phyloP scores from a whole-genome alignment of 30 jellyfish, hydroid and myxozoan species.

The Hydractinia echinata region DNA sequence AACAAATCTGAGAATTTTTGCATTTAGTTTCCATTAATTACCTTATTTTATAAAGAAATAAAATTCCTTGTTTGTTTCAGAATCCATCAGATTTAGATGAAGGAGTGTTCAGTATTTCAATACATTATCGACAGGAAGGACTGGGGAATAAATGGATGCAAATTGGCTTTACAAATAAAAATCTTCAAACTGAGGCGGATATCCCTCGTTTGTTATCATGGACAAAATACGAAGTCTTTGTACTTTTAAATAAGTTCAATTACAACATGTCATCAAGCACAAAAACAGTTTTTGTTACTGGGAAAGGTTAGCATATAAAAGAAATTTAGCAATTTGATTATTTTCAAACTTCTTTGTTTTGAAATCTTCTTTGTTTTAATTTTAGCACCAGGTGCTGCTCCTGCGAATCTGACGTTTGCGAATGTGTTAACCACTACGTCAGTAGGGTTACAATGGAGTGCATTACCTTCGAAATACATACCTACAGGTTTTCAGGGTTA shows the following conservation, averaged over 20 bases:
- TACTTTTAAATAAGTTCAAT: slow-evolving; percentile 25
- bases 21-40: too few relatives aligned
- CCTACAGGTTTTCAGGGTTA: slow-evolving; percentile 25
- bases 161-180: slow-evolving; percentile 20
- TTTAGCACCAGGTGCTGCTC: slow-evolving; percentile 36
- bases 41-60: too few relatives aligned
- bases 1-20: too few relatives aligned
- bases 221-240: slow-evolving; percentile 40
- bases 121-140: not conserved
- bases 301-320: slow-evolving; percentile 34
- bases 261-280: slow-evolving; percentile 37
- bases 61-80: not conserved
- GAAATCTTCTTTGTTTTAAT: not conserved
- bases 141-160: slow-evolving; percentile 8
- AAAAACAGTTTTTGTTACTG: slow-evolving; percentile 48
- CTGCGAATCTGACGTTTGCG: slow-evolving; percentile 23
- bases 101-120: not conserved
- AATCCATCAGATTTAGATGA: slow-evolving; percentile 12
- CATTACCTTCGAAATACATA: not conserved
- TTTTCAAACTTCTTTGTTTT: not conserved
- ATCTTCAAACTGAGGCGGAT: not conserved
- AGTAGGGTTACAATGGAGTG: slow-evolving; percentile 17
- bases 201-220: slow-evolving; percentile 32
- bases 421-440: not conserved
- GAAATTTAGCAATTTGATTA: too few relatives aligned